Conservation (phyloP, 2,113 vertebrate genomes). For the Ariopsis seemanni region DNA sequence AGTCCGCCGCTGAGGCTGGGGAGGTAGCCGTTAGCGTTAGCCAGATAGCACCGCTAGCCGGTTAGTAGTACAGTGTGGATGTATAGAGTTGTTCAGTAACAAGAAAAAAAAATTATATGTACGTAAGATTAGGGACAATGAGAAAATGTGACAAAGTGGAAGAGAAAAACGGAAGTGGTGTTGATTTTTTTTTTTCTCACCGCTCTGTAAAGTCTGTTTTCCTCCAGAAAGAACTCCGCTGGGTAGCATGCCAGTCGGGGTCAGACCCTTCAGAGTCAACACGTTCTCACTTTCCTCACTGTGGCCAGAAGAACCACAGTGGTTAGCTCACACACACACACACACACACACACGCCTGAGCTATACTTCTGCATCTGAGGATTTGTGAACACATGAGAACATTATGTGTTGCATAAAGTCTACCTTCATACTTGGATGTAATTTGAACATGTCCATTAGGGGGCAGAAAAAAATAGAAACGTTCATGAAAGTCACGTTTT, state of each 20-base stretch:
- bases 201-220: conserved; percentile 81
- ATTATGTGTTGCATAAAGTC: neutral
- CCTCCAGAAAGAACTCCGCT: conserved; percentile 80
- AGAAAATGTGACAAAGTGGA: neutral
- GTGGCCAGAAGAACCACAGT: neutral
- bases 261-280: conserved; percentile 80
- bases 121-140: neutral
- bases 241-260: conserved; percentile 81
- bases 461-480: too few species aligned
- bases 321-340: conserved; percentile 5
- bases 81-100: conserved; percentile 14
- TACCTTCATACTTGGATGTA: neutral
- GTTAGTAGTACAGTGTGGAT: conserved; percentile 44
- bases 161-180: neutral
- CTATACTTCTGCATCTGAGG: neutral
- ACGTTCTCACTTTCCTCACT: conserved; percentile 84
- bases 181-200: conserved; percentile 63
- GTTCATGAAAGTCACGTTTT: neutral
- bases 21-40: conserved; percentile 51
- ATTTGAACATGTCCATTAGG: neutral
- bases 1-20: conserved; percentile 31
- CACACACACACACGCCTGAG: neutral
- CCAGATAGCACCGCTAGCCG: conserved; percentile 35
- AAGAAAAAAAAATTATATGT: neutral
- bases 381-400: neutral